A percentile compares a stretch with the other conserved stretches of the same genome.
Conservation (phyloP, 2,113 vertebrate species). For the Pyxicephalus adspersus region DNA sequence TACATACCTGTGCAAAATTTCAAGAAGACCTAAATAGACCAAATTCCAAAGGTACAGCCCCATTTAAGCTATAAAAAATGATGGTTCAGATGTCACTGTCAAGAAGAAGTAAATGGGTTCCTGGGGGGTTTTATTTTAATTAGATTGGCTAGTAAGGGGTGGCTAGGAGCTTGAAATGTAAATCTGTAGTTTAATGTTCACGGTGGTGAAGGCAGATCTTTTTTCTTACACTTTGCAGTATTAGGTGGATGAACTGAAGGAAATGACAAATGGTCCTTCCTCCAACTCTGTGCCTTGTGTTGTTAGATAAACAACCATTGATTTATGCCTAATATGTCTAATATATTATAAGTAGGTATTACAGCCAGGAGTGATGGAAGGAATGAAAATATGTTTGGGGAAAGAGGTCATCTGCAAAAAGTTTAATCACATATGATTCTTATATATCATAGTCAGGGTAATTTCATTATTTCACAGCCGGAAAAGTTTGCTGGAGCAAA, state of each 20-base stretch:
- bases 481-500: not conserved
- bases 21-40: too few relatives aligned
- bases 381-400: constrained; percentile 44
- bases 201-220: not conserved
- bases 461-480: constrained; percentile 4
- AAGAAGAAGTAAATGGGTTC: too few relatives aligned
- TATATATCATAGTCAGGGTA: not conserved
- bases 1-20: too few relatives aligned
- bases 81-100: too few relatives aligned
- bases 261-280: constrained; percentile 61
- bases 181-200: not conserved
- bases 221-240: constrained; percentile 51
- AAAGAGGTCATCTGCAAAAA: constrained; percentile 17
- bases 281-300: constrained; percentile 61
- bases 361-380: constrained; percentile 11
- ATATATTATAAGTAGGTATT: constrained; percentile 54
- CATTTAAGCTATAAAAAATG: too few relatives aligned
- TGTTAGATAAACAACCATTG: constrained; percentile 61
- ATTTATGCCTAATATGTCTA: constrained; percentile 61
- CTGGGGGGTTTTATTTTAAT: too few relatives aligned
- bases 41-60: too few relatives aligned
- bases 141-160: too few relatives aligned
- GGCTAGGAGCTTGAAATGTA: not conserved
- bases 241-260: constrained; percentile 59
- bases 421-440: constrained; percentile 19